These are phyloP conservation scores for Psammodynastes pulverulentus DNA, from an alignment of 2,113 vertebrate genomes.

Conservation along the genomic window DNA sequence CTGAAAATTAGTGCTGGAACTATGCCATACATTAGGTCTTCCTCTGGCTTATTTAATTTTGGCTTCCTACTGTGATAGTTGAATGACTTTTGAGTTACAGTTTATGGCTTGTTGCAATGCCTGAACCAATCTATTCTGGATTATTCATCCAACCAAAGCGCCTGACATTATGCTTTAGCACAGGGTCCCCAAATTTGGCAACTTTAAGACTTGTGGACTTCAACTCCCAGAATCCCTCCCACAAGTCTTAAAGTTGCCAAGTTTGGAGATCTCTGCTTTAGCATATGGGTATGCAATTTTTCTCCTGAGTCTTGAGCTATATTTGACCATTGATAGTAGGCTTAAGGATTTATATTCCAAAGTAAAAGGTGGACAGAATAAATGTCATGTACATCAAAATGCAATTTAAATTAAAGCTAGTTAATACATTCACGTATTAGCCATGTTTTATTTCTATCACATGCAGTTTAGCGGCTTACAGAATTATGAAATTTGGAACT, in stretches of 20 bases:
- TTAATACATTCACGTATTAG: not conserved
- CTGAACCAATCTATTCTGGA: not conserved
- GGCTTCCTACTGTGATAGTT: not conserved
- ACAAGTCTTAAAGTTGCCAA: no score
- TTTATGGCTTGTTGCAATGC: not conserved
- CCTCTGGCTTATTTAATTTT: not conserved
- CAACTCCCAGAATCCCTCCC: no score
- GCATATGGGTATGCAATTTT: not conserved
- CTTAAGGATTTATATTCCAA: not conserved
- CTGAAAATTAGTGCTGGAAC: not conserved
- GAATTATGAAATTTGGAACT: not conserved
- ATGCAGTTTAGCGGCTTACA: not conserved
- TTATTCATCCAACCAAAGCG: not conserved
- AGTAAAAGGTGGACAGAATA: not conserved
- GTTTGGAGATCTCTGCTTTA: no score
- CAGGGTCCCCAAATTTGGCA: no score
- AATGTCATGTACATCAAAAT: not conserved
- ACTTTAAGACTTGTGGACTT: no score
- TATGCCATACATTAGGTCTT: not conserved
- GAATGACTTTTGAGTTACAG: not conserved
- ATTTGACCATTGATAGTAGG: not conserved
- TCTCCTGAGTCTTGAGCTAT: not conserved
- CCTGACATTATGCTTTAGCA: not conserved
- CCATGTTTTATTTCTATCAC: not conserved
- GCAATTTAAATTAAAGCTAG: not conserved